Evolutionary conservation across 2,888 invertebrate species (phyloP), one percentile per base, ranked within the genome.

Genomic region (Drosophila parthenogenetica): DNA sequence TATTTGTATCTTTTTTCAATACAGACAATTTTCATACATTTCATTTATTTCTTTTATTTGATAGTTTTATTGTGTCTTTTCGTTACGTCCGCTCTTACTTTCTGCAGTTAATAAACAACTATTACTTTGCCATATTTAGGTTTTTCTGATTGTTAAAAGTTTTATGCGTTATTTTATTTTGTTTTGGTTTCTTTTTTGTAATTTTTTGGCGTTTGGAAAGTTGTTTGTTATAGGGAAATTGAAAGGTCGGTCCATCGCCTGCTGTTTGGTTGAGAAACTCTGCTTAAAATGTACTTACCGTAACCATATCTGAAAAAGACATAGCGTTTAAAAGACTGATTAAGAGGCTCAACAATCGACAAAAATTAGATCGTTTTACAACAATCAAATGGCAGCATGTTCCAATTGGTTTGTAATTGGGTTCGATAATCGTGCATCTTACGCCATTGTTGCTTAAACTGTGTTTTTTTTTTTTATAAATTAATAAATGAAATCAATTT

Each of bases 1-100:
- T 3, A 14, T 46, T 22, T 45, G 3, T 3, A 1, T 1, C 29
- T 2, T 16, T 11, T 25, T 16, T 11, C 14, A 0, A 1, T 22
- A 17, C 13, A 32, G 40, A 16, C 51, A 29, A 19, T 40, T 19
- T 13, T 19, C 17, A 3, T 10, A 54, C 16, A 29, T 10, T 32
- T 11, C 19, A 35, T 11, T 40, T 49, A 40, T 17, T 32, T n/a
- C 16, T 48, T 42, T 42, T 57, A 37, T 53, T 49, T 17, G 32
- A 35, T 54, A 42, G 42, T 59, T 48, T 59, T 35, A 51, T 37
- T 39, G 10, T 2, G 22, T 1, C 53, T 51, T 49, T 55, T 61
- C 54, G 45, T 57, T 67, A 13, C 46, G 46, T 46, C 46, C 75
- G 75, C 82, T 82, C 87, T 87, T 82, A 87, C 82, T 81, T 87